These are phyloP conservation scores for Gambusia holbrooki DNA, from an alignment of 2,113 vertebrate genomes.

Conservation along the genomic window DNA sequence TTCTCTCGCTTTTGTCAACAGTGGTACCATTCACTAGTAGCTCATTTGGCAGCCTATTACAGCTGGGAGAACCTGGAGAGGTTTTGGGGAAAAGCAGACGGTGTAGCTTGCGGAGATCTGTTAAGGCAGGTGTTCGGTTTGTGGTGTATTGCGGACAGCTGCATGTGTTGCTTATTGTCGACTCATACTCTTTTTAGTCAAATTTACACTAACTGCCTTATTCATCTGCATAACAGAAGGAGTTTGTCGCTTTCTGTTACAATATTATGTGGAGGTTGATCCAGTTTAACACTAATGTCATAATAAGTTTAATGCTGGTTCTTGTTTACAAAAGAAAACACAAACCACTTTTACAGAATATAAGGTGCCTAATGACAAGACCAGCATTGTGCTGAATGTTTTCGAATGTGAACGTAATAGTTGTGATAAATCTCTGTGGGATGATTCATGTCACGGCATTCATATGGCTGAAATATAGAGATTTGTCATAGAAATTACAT, in stretches of 20 bases:
- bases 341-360: neutral
- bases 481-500: constrained; percentile 2
- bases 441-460: neutral
- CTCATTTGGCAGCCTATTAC: constrained; percentile 55
- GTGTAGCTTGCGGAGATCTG: constrained; percentile 26
- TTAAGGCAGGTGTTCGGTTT: constrained; percentile 32
- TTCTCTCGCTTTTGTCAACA: constrained; percentile 39
- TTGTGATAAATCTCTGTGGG: neutral
- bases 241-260: neutral
- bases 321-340: neutral
- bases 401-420: neutral
- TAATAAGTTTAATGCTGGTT: neutral
- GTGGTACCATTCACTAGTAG: constrained; percentile 28
- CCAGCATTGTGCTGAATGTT: neutral
- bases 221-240: neutral
- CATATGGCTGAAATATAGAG: neutral
- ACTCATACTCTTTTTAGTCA: neutral
- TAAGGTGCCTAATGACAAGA: neutral
- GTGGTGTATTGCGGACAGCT: neutral
- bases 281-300: neutral
- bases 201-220: constrained; percentile 10
- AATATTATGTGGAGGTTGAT: neutral
- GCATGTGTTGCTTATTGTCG: constrained; percentile 13
- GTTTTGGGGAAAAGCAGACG: constrained; percentile 26
- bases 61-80: constrained; percentile 35